phyloP scores from a whole-genome alignment of 2,113 vertebrate genomes.

The Thoracochromis brauschi region DNA sequence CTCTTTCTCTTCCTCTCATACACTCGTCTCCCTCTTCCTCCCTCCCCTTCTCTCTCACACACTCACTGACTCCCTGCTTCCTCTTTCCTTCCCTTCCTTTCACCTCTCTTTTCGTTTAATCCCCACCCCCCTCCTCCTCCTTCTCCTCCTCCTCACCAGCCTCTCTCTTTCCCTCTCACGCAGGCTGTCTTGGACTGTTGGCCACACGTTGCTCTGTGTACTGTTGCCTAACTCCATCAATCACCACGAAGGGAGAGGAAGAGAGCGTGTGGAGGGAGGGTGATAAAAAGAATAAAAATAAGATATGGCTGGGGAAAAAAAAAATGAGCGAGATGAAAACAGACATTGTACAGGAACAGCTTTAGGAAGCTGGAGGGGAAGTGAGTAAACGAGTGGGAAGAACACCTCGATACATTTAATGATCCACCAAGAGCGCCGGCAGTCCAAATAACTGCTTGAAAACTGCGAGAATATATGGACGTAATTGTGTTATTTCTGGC shows the following conservation, averaged over 20 bases:
- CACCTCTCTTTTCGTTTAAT: slow-evolving; percentile 62
- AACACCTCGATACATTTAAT: slow-evolving; percentile 52
- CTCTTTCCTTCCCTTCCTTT: slow-evolving; percentile 44
- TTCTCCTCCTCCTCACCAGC: neutral
- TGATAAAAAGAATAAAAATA: slow-evolving; percentile 51
- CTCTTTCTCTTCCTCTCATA: neutral
- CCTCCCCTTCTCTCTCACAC: slow-evolving; percentile 22
- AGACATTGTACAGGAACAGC: slow-evolving; percentile 9
- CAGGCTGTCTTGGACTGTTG: slow-evolving; percentile 73
- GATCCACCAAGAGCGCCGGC: slow-evolving; percentile 33
- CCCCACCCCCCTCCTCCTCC: slow-evolving; percentile 34
- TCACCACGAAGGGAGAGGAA: slow-evolving; percentile 58
- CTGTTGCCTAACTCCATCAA: slow-evolving; percentile 74
- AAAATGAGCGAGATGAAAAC: slow-evolving; percentile 41
- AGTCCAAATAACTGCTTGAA: slow-evolving; percentile 39
- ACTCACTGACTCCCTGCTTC: slow-evolving; percentile 31
- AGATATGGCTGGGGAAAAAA: slow-evolving; percentile 35
- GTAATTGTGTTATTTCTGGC: slow-evolving; percentile 36
- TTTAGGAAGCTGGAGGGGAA: slow-evolving; percentile 33
- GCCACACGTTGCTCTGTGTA: slow-evolving; percentile 74
- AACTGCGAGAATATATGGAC: slow-evolving; percentile 43
- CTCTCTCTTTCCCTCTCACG: slow-evolving; percentile 47
- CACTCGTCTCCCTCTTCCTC: slow-evolving; percentile 9
- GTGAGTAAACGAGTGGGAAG: slow-evolving; percentile 20
- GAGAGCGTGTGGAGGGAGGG: slow-evolving; percentile 9